Base-by-base conservation (phyloP, 2,888 invertebrate species). In the Danaus chrysippus region DNA sequence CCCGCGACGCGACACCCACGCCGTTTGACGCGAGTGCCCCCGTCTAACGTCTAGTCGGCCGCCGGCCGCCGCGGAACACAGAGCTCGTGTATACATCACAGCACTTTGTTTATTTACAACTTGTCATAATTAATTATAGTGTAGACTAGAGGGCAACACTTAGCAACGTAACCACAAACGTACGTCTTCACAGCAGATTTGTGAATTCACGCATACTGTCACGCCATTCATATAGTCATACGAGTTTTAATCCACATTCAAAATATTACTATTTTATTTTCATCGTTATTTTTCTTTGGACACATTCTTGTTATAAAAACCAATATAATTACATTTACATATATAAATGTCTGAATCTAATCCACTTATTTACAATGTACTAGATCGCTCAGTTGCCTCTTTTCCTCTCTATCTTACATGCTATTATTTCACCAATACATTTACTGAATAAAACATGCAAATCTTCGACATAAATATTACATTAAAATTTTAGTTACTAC, bases 101-200 rank as follows among this genome's bases (percentile, higher is more conserved):
- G 75, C 73, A 83, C 81, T 81, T 76, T 81, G 80, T 85, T 87
- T 85, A 81, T 84, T 83, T 83, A 85, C 83, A 77, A 81, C 65
- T 75, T 77, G 74, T 75, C 78, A 82, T 78, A 79, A 77, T 77
- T 76, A 74, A 79, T 76, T 76, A 77, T 61, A 77, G 77, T 70
- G 74, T 77, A 34, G 23, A 34, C 23, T 34, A 81, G 76, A 76
- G 79, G 73, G 73, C 69, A 62, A 71, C 69, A 78, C 80, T 75
- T 74, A 81, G 82, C 80, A 73, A 74, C 73, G 76, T 78, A 79
- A 78, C 76, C 81, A 76, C 76, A 71, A 75, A 86, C 82, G 87
- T 77, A 76, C 67, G 76, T 71, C 6, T 70, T 66, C 66, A 70
- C 67, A 68, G 59, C 65, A 61, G 64, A 68, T 71, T 57, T 58